Evolutionary conservation across 2,113 vertebrate genomes (phyloP), one percentile per base, ranked within the genome.

Genomic region (Tauraco erythrolophus): DNA sequence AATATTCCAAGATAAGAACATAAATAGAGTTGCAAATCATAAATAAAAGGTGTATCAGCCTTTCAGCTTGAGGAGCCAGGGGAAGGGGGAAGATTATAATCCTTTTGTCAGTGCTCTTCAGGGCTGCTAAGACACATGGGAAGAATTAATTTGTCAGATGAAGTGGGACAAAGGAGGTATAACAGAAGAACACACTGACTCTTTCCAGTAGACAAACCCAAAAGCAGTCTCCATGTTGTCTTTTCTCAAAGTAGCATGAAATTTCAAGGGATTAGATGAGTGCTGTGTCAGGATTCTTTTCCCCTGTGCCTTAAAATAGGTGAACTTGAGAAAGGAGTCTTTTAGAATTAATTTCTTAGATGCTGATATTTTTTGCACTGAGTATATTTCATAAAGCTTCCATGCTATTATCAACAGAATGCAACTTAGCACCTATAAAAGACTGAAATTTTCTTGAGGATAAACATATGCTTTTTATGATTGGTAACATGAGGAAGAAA

Each of bases 401-500:
- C 0, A 0, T 89, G 31, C 31, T 76, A 8, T 37, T 41, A 19
- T 83, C 4, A 12, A 31, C n/a, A 50, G 22, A 89, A 11, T 35
- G n/a, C 45, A 66, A 4, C 53, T 78, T 24, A 58, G 31, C 43
- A 37, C 43, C 28, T 56, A 6, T n/a, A 39, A 66, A 70, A 92
- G 19, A 25, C 24, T 4, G 2, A 11, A 0, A 1, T 54, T 58
- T 66, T 86, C 16, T n/a, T 53, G 21, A n/a, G 43, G 21, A 5
- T 62, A 24, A 79, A 18, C 9, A 1, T 41, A 3, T 2, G 6
- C 21, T 50, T 82, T 48, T 45, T 81, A 5, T 30, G 43, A 6
- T 46, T 41, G 14, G 9, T 54, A n/a, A 46, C 37, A 5, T 16
- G 35, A 75, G 33, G 45, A 81, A 51, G 24, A 30, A 69, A 14